Conservation (phyloP, 1,140 invertebrate genomes). For the Macrocentrus cingulum region DNA sequence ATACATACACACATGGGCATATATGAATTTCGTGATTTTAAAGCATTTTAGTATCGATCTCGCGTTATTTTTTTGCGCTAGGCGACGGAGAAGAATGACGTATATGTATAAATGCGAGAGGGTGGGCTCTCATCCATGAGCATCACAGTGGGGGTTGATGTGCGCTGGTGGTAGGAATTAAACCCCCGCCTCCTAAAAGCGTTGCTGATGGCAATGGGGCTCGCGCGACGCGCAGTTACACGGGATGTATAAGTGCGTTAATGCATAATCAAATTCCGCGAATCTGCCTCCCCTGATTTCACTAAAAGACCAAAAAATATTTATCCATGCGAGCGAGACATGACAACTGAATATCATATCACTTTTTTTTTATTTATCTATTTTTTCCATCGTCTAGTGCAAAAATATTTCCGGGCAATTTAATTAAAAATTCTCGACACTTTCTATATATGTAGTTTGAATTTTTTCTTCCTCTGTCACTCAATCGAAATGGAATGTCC, state of each 20-base stretch:
- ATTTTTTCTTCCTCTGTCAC: too few species aligned
- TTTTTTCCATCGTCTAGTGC: too few species aligned
- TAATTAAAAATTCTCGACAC: too few species aligned
- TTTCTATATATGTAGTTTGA: too few species aligned
- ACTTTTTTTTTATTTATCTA: constrained; percentile 18
- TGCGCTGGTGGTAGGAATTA: constrained; percentile 51
- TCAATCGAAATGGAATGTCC: too few species aligned
- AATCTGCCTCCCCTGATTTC: constrained; percentile 45
- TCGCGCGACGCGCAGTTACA: constrained; percentile 49
- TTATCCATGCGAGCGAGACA: constrained; percentile 37
- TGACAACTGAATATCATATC: neutral
- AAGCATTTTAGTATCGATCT: constrained; percentile 61
- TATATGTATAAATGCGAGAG: too few species aligned
- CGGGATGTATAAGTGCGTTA: constrained; percentile 57
- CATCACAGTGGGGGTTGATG: constrained; percentile 9
- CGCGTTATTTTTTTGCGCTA: constrained; percentile 45
- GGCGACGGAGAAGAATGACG: constrained; percentile 17
- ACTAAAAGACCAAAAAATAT: constrained; percentile 50
- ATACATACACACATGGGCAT: constrained; percentile 36
- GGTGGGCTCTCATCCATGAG: neutral
- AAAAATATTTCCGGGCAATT: too few species aligned
- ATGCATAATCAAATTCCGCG: constrained; percentile 56
- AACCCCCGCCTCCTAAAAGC: constrained; percentile 37
- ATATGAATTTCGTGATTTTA: constrained; percentile 60
- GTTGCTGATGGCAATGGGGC: constrained; percentile 23